Conservation (phyloP, 1,140 invertebrate genomes). For the Aphelenchoides fujianensis region DNA sequence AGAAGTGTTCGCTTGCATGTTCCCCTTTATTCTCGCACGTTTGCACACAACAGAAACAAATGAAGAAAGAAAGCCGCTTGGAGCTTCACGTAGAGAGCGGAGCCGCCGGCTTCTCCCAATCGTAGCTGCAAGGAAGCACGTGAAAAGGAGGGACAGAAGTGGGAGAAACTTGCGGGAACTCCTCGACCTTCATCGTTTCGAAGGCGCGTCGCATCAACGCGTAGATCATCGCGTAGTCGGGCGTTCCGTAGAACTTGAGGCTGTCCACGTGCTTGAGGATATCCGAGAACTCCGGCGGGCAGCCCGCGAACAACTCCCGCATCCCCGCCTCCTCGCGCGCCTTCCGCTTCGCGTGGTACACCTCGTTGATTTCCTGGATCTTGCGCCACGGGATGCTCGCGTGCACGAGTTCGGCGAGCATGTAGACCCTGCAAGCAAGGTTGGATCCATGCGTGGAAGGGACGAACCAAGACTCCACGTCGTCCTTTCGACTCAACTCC, state of each 20-base stretch:
- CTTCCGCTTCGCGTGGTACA: slow-evolving; percentile 16
- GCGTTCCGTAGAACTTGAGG: background rate
- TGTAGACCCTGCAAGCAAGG: slow-evolving; percentile 19
- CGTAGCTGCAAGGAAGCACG: background rate
- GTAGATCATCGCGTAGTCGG: background rate
- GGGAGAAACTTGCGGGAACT: background rate
- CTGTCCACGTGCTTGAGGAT: slow-evolving; percentile 11
- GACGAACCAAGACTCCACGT: slow-evolving; percentile 32
- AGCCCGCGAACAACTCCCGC: slow-evolving; percentile 30
- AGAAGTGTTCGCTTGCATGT: no score
- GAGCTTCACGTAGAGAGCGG: no score
- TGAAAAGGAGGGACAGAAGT: no score
- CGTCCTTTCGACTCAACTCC: slow-evolving; percentile 41
- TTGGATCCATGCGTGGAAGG: background rate
- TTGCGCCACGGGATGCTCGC: slow-evolving; percentile 2
- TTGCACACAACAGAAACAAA: no score
- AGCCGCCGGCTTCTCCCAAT: background rate
- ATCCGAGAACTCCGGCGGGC: slow-evolving; percentile 32
- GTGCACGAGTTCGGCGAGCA: slow-evolving; percentile 25
- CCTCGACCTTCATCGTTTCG: background rate
- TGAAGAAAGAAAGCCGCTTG: no score
- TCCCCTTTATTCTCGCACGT: no score
- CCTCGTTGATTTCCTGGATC: slow-evolving; percentile 27
- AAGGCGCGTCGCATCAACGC: background rate
- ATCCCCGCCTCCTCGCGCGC: slow-evolving; percentile 14